Evolutionary conservation across 1,140 invertebrate genomes (phyloP).

Genomic region (Lordiphosa clarofinis): DNA sequence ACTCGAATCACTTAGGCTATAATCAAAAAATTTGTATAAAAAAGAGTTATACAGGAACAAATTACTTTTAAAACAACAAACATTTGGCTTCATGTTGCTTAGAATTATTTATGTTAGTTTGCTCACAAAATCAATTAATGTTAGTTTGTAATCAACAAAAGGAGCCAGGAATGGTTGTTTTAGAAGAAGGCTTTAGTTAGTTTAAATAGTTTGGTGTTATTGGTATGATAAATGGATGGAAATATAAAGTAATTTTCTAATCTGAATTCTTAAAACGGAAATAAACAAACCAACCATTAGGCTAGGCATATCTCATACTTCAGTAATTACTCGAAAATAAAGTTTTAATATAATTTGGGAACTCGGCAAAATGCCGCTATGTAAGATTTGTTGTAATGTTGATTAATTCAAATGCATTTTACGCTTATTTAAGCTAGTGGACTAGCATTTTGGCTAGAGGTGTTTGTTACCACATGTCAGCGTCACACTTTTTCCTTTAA

Average conservation of each 20-base stretch:
- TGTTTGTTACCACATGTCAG: too few species aligned
- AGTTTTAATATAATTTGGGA: too few species aligned
- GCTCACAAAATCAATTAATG: constrained; percentile 13
- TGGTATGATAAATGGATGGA: too few species aligned
- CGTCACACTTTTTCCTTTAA: too few species aligned
- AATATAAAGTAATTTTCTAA: background rate
- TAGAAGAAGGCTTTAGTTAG: background rate
- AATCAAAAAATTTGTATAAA: constrained; percentile 56
- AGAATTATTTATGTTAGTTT: constrained; percentile 6
- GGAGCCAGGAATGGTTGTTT: constrained; percentile 39
- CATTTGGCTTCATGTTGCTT: constrained; percentile 22
- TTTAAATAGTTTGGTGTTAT: too few species aligned
- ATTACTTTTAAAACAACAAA: constrained; percentile 58
- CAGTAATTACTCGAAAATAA: too few species aligned
- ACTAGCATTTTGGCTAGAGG: too few species aligned
- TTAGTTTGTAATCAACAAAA: constrained; percentile 78
- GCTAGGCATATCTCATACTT: too few species aligned
- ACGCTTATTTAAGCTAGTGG: too few species aligned
- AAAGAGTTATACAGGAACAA: constrained; percentile 65
- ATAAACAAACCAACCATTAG: background rate
- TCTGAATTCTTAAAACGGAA: background rate
- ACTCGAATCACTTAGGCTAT: constrained; percentile 77
- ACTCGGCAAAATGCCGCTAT: too few species aligned
- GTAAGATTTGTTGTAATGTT: too few species aligned
- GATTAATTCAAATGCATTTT: too few species aligned